phyloP scores from a whole-genome alignment of 2,113 vertebrate genomes.

The Oryzias curvinotus region DNA sequence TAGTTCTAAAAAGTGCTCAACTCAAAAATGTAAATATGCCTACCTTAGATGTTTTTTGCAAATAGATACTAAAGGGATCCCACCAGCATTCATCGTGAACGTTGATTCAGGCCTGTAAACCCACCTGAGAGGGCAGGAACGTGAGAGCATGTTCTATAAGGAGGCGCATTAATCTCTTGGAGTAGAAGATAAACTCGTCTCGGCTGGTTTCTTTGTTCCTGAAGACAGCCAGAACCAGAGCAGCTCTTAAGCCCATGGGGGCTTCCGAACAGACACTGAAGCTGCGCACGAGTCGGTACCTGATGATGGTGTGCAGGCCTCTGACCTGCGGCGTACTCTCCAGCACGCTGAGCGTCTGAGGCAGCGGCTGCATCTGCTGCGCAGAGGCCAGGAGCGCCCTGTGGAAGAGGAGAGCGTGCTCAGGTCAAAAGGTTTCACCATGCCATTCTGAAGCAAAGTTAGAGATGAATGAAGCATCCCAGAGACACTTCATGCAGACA shows the following conservation, averaged over 20 bases:
- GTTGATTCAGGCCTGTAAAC: background rate
- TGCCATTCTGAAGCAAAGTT: background rate
- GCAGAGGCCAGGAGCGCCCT: slow-evolving; percentile 90
- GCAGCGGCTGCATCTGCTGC: slow-evolving; percentile 90
- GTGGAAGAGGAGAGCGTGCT: slow-evolving; percentile 3
- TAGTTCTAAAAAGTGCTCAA: no score
- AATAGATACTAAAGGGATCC: no score
- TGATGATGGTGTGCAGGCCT: slow-evolving; percentile 95
- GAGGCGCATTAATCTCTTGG: slow-evolving; percentile 89
- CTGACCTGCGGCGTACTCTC: slow-evolving; percentile 90
- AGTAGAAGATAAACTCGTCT: slow-evolving; percentile 95
- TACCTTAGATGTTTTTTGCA: no score
- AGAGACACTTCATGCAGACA: background rate
- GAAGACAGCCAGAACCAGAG: background rate
- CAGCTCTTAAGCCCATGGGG: background rate
- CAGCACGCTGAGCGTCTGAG: slow-evolving; percentile 89
- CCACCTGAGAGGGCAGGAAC: slow-evolving; percentile 87
- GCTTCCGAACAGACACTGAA: background rate
- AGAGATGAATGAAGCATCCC: slow-evolving; percentile 1
- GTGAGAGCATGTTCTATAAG: slow-evolving; percentile 89
- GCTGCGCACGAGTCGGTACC: slow-evolving; percentile 62
- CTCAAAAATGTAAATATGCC: no score
- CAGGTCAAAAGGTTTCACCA: slow-evolving; percentile 2
- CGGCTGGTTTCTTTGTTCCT: slow-evolving; percentile 91
- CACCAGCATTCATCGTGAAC: no score